These are phyloP conservation scores for Gobio gobio DNA, from an alignment of 2,113 vertebrate genomes.

Conservation along the genomic window DNA sequence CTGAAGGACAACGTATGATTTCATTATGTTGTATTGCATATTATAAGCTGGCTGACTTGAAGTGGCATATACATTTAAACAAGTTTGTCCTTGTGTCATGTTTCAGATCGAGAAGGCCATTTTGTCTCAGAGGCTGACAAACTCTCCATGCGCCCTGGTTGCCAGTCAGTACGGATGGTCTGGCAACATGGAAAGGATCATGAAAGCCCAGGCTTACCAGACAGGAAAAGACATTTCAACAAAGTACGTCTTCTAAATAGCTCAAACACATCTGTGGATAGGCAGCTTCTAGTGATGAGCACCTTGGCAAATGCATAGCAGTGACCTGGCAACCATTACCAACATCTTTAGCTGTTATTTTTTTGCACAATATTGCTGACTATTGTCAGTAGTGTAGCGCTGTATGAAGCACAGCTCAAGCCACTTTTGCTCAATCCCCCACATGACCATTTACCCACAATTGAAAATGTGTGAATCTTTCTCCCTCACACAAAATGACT, in stretches of 20 bases:
- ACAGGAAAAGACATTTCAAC: conserved; percentile 99
- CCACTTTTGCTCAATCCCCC: too few relatives aligned
- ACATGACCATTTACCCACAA: too few relatives aligned
- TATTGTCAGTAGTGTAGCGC: too few relatives aligned
- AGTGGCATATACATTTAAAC: background rate
- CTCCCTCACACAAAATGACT: background rate
- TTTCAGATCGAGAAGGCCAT: conserved; percentile 94
- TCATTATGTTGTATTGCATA: background rate
- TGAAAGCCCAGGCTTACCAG: conserved; percentile 99
- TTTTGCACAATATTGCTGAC: background rate
- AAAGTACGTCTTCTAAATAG: conserved; percentile 77
- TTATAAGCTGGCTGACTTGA: background rate
- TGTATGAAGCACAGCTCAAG: too few relatives aligned
- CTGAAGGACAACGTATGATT: conserved; percentile 90
- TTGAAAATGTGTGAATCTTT: background rate
- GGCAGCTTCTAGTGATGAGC: background rate
- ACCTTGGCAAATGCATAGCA: background rate
- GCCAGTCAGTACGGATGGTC: conserved; percentile 99
- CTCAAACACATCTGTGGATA: background rate
- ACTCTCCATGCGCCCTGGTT: conserved; percentile 93
- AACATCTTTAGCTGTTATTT: background rate
- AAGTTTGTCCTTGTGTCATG: background rate
- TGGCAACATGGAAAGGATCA: conserved; percentile 99
- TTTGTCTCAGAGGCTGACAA: conserved; percentile 91
- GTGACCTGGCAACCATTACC: background rate